phyloP scores from a whole-genome alignment of 2,888 invertebrate genomes.

The Cosmia pyralina region DNA sequence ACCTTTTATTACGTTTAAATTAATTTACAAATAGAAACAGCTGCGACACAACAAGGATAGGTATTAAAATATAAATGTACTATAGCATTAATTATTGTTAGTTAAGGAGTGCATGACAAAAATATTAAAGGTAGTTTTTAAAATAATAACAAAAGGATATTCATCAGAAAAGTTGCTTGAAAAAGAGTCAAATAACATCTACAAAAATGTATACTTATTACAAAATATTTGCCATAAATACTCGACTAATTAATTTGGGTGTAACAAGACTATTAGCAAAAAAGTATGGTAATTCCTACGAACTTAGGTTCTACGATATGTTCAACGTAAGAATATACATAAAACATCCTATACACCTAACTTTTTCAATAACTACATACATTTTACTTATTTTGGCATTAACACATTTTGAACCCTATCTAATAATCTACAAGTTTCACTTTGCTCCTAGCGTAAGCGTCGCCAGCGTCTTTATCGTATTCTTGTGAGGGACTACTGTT shows the following conservation, averaged over 20 bases:
- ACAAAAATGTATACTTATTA: slow-evolving; percentile 32
- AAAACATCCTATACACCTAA: slow-evolving; percentile 55
- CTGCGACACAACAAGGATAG: slow-evolving; percentile 48
- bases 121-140: slow-evolving; percentile 6
- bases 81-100: slow-evolving; percentile 15
- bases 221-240: slow-evolving; percentile 27
- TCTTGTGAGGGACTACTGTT: slow-evolving; percentile 60
- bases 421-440: slow-evolving; percentile 87
- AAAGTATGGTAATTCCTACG: slow-evolving; percentile 18
- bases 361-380: slow-evolving; percentile 53
- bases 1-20: slow-evolving; percentile 54
- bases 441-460: slow-evolving; percentile 71
- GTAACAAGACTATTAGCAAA: slow-evolving; percentile 24
- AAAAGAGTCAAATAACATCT: slow-evolving; percentile 10
- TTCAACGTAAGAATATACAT: slow-evolving; percentile 55
- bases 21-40: slow-evolving; percentile 51
- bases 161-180: not conserved
- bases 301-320: slow-evolving; percentile 58
- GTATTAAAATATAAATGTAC: slow-evolving; percentile 27
- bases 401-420: slow-evolving; percentile 60
- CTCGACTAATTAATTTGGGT: slow-evolving; percentile 29
- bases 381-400: slow-evolving; percentile 66
- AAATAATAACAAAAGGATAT: slow-evolving; percentile 2
- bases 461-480: slow-evolving; percentile 59
- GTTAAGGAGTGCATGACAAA: slow-evolving; percentile 17